Percentiles rank a stretch among this genome's conserved stretches.
phyloP scores from a whole-genome alignment of 2,113 vertebrate genomes.

The Megaptera novaeangliae region DNA sequence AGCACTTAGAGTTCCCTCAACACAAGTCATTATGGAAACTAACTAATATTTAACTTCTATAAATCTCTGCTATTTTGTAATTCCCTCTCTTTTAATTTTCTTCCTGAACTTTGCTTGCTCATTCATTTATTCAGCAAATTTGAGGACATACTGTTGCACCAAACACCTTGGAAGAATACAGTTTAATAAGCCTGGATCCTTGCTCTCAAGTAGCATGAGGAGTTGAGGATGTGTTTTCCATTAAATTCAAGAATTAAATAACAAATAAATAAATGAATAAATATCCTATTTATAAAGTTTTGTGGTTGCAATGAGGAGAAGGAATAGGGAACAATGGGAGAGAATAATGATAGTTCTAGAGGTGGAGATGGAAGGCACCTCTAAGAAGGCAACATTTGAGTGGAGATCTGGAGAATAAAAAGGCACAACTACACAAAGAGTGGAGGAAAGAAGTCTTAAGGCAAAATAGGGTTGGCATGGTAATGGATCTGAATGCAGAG shows the following conservation, averaged over 20 bases:
- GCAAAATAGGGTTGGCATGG: not conserved
- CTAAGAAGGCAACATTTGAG: not conserved
- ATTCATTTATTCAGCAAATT: conserved; percentile 4
- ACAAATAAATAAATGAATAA: not conserved
- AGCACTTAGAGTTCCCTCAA: not conserved
- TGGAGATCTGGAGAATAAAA: not conserved
- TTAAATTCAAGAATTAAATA: not conserved
- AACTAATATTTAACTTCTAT: conserved; percentile 16
- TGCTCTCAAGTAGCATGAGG: not conserved
- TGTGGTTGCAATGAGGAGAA: not conserved
- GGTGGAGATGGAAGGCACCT: not conserved
- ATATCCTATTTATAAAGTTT: not conserved
- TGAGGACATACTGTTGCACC: not conserved
- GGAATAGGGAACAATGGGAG: not conserved
- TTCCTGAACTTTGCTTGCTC: conserved; percentile 6
- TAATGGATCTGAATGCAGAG: not conserved
- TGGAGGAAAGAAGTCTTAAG: not conserved
- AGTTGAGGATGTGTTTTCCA: not conserved
- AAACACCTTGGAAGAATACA: not conserved
- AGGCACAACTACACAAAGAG: not conserved
- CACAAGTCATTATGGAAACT: not conserved
- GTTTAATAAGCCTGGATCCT: not conserved
- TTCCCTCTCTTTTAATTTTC: not conserved
- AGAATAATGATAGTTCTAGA: not conserved
- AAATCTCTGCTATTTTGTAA: not conserved